Base-by-base conservation (phyloP, 2,113 vertebrate genomes). In the Gulo gulo region DNA sequence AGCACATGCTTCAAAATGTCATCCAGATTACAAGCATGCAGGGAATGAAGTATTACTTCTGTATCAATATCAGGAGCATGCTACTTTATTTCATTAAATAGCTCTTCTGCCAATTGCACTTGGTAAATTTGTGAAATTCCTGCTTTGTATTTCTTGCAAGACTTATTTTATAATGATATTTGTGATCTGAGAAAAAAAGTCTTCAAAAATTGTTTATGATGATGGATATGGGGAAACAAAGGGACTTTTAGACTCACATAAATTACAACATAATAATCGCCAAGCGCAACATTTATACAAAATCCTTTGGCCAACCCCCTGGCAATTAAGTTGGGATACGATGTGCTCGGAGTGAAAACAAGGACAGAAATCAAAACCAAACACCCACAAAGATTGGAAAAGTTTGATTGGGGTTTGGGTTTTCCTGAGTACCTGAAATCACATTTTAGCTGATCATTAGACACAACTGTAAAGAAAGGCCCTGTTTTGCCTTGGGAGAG, bases 1-100 rank as follows among this genome's bases (percentile, higher is more conserved):
- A 93, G 55, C 94, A 95, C 93, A 97, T 98, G 97, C 83, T 93
- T 97, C 96, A 96, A 98, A 97, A 97, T 95, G 97, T 93, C 97
- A 98, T 67, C 96, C 93, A 85, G 88, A 98, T 97, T 95, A 95
- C 82, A 98, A 86, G 93, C 96, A 84, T 96, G 96, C 63, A 83
- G 81, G 59, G 61, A 93, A 96, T 92, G 97, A 94, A 92, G 94
- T 80, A 97, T 95, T 88, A 59, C 92, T 94, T 96, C 85, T 96
- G 29, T 81, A 69, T 85, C 92, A 21, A 45, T 79, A 91, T 94
- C 94, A 71, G 45, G 80, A 87, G 79, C 82, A 55, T 1, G n/a
- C 14, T 81, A 83, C 74, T 95, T 88, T 34, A 86, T 88, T 95
- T 94, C 88, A 94, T 88, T 83, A 82, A 94, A 88, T 80, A 83